Evolutionary conservation across 1,140 invertebrate species (phyloP).

Genomic region (Hycleus phaleratus): DNA sequence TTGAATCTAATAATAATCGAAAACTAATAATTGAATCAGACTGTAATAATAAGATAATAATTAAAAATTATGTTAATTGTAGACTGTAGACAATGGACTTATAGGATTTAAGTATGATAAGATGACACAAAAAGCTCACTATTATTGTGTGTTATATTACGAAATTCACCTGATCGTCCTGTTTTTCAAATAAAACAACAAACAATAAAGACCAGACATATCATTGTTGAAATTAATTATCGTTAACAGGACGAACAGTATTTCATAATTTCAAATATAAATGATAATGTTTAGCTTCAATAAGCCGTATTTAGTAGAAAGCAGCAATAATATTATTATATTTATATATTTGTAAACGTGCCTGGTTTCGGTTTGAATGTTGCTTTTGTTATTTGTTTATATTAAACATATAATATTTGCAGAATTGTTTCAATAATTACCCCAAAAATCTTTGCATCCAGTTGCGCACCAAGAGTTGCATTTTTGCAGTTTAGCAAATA

Average conservation of each 20-base stretch:
- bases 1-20: slow-evolving; percentile 8
- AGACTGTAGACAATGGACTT: slow-evolving; percentile 18
- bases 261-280: too few relatives aligned
- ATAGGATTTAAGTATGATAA: not conserved
- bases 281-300: slow-evolving; percentile 8
- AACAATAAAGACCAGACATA: too few relatives aligned
- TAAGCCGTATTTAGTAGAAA: slow-evolving; percentile 15
- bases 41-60: slow-evolving; percentile 25
- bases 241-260: too few relatives aligned
- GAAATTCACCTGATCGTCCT: not conserved
- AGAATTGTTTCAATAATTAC: slow-evolving; percentile 2
- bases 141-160: slow-evolving; percentile 1
- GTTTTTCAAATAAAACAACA: too few relatives aligned
- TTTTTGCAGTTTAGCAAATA: too few relatives aligned
- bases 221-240: too few relatives aligned
- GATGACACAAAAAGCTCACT: slow-evolving; percentile 15
- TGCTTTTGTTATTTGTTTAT: slow-evolving; percentile 25
- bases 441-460: too few relatives aligned
- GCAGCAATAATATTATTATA: slow-evolving; percentile 26
- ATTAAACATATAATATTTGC: slow-evolving; percentile 18
- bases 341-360: slow-evolving; percentile 31
- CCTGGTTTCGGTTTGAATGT: slow-evolving; percentile 20
- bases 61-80: slow-evolving; percentile 26
- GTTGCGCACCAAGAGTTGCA: too few relatives aligned
- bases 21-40: slow-evolving; percentile 18